Evolutionary conservation across 2,797 vertebrate species (phyloP).

Genomic region (Hypotaenidia okinawae): DNA sequence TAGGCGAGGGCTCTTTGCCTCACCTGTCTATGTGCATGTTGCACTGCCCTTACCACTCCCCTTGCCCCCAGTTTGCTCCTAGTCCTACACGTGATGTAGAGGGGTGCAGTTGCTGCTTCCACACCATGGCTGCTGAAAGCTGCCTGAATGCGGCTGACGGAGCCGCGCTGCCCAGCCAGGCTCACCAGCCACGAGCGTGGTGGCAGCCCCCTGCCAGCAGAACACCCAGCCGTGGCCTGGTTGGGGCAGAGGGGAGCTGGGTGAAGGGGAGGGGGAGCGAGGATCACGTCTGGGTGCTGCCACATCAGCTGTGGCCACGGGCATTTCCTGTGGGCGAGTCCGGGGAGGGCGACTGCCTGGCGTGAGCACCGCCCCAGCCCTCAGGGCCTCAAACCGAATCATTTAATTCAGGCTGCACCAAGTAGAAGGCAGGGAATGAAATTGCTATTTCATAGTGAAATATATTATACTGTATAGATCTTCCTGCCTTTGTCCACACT

Average conservation of each 20-base stretch:
- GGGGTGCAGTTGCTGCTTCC: not conserved
- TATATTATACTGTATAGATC: slow-evolving; percentile 47
- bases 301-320: not conserved
- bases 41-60: not conserved
- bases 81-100: fast-evolving
- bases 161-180: not conserved
- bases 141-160: not conserved
- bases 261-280: not conserved
- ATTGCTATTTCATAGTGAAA: slow-evolving; percentile 73
- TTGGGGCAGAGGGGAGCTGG: not conserved
- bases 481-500: slow-evolving; percentile 35
- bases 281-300: not conserved
- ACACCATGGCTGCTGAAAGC: not conserved
- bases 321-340: not conserved
- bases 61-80: not conserved
- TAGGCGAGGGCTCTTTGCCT: not conserved
- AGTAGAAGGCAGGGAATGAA: slow-evolving; percentile 61
- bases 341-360: not conserved
- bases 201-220: not conserved
- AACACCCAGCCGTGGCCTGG: not conserved
- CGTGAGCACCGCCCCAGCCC: not conserved
- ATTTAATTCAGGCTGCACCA: not conserved
- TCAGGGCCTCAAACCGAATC: not conserved
- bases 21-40: not conserved
- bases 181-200: not conserved